A percentile compares a stretch with the other conserved stretches of the same genome.
Conservation (phyloP, 2,797 vertebrate genomes). For the Anabacerthia variegaticeps region DNA sequence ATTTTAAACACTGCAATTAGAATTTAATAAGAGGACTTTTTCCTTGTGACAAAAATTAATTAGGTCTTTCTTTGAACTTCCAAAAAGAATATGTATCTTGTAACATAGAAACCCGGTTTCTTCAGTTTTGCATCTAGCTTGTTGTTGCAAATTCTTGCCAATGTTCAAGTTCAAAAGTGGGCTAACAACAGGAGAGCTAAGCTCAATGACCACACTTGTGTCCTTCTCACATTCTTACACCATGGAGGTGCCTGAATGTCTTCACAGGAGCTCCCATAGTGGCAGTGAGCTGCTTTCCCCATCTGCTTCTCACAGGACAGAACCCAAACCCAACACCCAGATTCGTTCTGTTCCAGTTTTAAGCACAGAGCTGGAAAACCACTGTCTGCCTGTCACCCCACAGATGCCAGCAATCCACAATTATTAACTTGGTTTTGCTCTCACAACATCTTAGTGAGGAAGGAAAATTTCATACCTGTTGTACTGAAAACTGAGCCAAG, state of each 20-base stretch:
- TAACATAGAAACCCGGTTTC: neutral
- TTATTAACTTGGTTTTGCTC: conserved; percentile 15
- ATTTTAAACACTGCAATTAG: conserved; percentile 18
- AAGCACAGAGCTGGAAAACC: neutral
- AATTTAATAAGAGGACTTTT: conserved; percentile 34
- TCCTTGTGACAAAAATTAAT: conserved; percentile 21
- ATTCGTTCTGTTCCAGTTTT: neutral
- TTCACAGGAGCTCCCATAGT: neutral
- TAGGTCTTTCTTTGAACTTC: conserved; percentile 17
- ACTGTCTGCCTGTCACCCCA: neutral
- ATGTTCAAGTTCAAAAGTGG: neutral
- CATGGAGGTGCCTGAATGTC: neutral
- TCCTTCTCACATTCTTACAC: neutral
- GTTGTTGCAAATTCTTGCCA: neutral
- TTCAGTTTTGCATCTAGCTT: neutral
- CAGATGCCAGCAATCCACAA: neutral
- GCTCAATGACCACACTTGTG: neutral
- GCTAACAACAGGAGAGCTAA: neutral
- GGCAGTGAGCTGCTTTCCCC: neutral
- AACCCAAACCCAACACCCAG: neutral
- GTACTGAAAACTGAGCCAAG: conserved; percentile 34
- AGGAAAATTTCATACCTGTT: conserved; percentile 58
- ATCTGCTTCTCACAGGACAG: neutral
- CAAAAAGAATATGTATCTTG: neutral
- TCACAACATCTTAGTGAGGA: neutral